Base-by-base conservation (phyloP, 2,888 invertebrate species). In the Cantharis rufa region DNA sequence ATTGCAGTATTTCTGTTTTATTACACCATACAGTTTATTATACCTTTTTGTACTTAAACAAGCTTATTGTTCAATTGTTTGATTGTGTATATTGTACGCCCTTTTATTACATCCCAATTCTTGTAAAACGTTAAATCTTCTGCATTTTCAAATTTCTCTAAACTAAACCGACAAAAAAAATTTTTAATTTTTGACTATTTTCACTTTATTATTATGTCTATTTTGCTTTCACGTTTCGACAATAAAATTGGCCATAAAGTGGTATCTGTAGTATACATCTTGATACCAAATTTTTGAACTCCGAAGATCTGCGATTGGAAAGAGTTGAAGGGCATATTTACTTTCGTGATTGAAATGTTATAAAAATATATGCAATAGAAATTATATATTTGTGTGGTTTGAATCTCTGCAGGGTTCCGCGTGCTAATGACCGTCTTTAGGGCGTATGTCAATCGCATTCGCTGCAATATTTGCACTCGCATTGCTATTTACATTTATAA, bases 401-500 rank as follows among this genome's bases (percentile, higher is more conserved):
- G 75, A 66, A 69, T 72, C 79, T 32, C 81, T 15, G 78, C 80
- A 77, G 81, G 82, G 82, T 78, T 80, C 78, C 82, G 81, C 80
- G 82, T 82, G 82, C 81, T 82, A 82, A 82, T 82, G 82, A 82
- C 81, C 82, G 78, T 82, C 81, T 79, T 81, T 80, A 78, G 80
- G 77, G 74, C 72, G 74, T 75, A 79, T 80, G 82, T 82, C 82
- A 82, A 75, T 78, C 79, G 79, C 82, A 82, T 81, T 80, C 84
- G 81, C 84, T 82, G 82, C 84, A 83, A 81, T 83, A 84, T 85
- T 84, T 85, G 81, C 84, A 81, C 83, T 79, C 79, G 71, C 74
- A 78, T 70, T 79, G 81, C 83, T 85, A 85, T 86, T 85, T 86
- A 84, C 84, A 86, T 85, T 83, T 83, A 84, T 83, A 84, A 82